Conservation (phyloP, 2,888 invertebrate species). For the Ceraclea dissimilis region DNA sequence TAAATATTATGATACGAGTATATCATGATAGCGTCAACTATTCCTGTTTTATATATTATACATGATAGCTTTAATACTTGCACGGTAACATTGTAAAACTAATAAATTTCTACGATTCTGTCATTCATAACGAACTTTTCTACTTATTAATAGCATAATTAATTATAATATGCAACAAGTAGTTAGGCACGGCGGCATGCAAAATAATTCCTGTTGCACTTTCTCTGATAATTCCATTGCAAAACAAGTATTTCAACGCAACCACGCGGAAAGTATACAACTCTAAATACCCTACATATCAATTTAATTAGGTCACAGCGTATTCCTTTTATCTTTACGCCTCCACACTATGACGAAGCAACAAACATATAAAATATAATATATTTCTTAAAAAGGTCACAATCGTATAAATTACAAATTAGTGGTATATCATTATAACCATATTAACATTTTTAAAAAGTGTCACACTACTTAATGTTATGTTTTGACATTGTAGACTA, state of each 20-base stretch:
- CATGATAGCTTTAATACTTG: too few relatives aligned
- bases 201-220: slow-evolving; percentile 1
- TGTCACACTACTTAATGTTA: slow-evolving; percentile 1
- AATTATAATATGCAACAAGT: not conserved
- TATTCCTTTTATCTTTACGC: too few relatives aligned
- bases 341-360: too few relatives aligned
- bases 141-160: too few relatives aligned
- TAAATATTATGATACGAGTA: too few relatives aligned
- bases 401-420: not conserved
- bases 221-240: not conserved
- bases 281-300: not conserved
- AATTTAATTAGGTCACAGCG: not conserved
- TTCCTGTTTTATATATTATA: too few relatives aligned
- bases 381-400: not conserved
- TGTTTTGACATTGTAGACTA: slow-evolving; percentile 2
- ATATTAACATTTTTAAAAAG: not conserved
- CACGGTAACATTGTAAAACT: too few relatives aligned
- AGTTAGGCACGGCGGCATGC: not conserved
- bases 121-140: too few relatives aligned
- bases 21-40: too few relatives aligned
- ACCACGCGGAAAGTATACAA: not conserved
- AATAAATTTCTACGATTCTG: too few relatives aligned
- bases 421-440: not conserved
- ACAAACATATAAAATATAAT: too few relatives aligned
- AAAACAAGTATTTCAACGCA: not conserved